Percentiles rank a stretch among this genome's conserved stretches.
Evolutionary conservation across 2,113 vertebrate species (phyloP).

Genomic region (Aptenodytes forsteri): DNA sequence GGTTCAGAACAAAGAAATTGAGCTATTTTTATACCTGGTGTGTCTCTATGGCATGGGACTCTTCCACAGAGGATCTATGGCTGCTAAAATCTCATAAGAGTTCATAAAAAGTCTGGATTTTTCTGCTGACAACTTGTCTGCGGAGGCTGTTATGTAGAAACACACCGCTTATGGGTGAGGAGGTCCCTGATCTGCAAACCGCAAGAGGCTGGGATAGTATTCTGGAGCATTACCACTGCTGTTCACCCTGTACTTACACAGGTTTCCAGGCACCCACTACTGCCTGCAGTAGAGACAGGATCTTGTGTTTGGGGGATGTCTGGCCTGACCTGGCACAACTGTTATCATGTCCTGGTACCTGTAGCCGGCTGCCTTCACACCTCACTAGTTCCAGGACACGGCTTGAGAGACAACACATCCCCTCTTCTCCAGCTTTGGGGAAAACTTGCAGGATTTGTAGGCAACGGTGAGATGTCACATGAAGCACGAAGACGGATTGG

Average conservation of each 20-base stretch:
- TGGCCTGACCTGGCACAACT: background rate
- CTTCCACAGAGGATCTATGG: background rate
- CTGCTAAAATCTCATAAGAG: background rate
- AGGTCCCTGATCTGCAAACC: background rate
- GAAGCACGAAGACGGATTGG: background rate
- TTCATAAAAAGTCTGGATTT: background rate
- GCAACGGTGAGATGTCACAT: background rate
- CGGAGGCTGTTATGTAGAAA: background rate
- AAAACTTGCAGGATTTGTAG: background rate
- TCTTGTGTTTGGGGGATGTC: fast-evolving
- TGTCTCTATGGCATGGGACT: background rate
- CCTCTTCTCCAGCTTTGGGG: background rate
- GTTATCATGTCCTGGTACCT: fast-evolving
- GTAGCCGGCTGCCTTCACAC: background rate
- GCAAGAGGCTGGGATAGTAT: background rate
- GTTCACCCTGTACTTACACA: background rate
- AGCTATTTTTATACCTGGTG: background rate
- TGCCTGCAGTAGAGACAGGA: background rate
- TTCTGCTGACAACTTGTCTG: background rate
- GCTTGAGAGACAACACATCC: background rate
- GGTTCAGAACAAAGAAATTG: background rate
- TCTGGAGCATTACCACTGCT: background rate
- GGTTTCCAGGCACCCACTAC: background rate
- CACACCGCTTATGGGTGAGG: background rate
- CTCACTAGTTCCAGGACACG: background rate